These are phyloP conservation scores for Drosophila seguyi DNA, from an alignment of 1,140 invertebrate species.

Conservation along the genomic window DNA sequence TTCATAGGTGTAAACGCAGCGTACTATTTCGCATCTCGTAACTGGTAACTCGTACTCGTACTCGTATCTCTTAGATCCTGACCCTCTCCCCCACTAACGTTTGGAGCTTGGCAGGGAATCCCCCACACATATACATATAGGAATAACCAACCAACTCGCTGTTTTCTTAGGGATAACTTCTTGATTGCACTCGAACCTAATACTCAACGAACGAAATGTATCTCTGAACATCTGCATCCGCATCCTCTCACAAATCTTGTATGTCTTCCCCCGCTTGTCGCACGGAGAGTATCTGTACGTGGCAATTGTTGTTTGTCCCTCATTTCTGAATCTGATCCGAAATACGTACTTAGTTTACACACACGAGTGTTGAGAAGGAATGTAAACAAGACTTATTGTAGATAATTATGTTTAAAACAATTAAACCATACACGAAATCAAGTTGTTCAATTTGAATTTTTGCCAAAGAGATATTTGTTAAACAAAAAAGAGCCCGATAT, in stretches of 20 bases:
- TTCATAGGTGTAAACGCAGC: constrained; percentile 60
- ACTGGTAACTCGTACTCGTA: constrained; percentile 17
- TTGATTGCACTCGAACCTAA: constrained; percentile 43
- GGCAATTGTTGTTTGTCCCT: constrained; percentile 32
- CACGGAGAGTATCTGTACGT: constrained; percentile 2
- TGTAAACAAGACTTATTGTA: constrained; percentile 59
- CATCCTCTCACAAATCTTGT: constrained; percentile 43
- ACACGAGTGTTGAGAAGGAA: constrained; percentile 20
- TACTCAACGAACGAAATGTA: constrained; percentile 30
- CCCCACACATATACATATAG: constrained; percentile 24
- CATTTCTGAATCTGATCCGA: constrained; percentile 23
- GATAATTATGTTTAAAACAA: constrained; percentile 62
- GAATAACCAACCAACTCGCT: constrained; percentile 57
- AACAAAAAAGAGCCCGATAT: constrained; percentile 34
- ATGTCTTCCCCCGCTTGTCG: constrained; percentile 47
- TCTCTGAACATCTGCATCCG: constrained; percentile 14
- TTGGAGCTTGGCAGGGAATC: constrained; percentile 25
- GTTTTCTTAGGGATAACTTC: constrained; percentile 61
- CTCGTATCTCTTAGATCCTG: constrained; percentile 54
- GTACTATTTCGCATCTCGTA: constrained; percentile 70
- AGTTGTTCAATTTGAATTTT: constrained; percentile 55
- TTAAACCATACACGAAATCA: constrained; percentile 41
- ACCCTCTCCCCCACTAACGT: constrained; percentile 21
- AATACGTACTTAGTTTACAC: constrained; percentile 35
- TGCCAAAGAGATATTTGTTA: constrained; percentile 80